Percentiles rank a stretch among this genome's conserved stretches.
phyloP scores from a whole-genome alignment of 1,140 invertebrate genomes.

The Euura saliciscinereae region DNA sequence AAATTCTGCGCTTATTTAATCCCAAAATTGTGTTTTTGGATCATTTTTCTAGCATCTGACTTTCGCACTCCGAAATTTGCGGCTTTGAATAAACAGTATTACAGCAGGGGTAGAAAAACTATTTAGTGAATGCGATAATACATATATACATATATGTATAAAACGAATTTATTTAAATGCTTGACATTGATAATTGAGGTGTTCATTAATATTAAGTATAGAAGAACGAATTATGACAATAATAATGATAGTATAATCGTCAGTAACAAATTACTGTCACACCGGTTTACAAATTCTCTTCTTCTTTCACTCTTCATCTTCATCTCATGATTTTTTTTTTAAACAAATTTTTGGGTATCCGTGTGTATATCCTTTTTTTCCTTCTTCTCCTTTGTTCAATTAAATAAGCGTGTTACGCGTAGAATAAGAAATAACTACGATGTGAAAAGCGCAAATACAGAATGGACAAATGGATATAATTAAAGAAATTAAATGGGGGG shows the following conservation, averaged over 20 bases:
- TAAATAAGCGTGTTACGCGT: constrained; percentile 7
- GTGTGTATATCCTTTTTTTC: too few relatives aligned
- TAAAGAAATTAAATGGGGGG: background rate
- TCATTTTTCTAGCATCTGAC: too few relatives aligned
- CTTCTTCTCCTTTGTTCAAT: background rate
- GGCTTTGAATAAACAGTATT: background rate
- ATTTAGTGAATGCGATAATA: background rate
- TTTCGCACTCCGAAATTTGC: too few relatives aligned
- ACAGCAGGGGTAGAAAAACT: background rate
- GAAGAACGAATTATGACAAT: background rate
- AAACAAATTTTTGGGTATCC: too few relatives aligned
- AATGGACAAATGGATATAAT: background rate
- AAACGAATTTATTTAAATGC: background rate
- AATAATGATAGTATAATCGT: background rate
- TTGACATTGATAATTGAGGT: background rate
- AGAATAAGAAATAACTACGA: background rate
- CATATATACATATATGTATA: background rate
- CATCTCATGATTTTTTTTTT: too few relatives aligned
- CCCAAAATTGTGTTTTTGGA: too few relatives aligned
- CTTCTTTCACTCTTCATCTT: background rate
- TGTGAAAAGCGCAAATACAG: background rate
- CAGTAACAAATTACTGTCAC: background rate
- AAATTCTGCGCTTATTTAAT: too few relatives aligned
- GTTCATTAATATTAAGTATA: background rate
- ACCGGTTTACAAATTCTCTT: background rate